Evolutionary conservation across 2,113 vertebrate species (phyloP), one percentile per base, ranked within the genome.

Genomic region (Lagopus muta): DNA sequence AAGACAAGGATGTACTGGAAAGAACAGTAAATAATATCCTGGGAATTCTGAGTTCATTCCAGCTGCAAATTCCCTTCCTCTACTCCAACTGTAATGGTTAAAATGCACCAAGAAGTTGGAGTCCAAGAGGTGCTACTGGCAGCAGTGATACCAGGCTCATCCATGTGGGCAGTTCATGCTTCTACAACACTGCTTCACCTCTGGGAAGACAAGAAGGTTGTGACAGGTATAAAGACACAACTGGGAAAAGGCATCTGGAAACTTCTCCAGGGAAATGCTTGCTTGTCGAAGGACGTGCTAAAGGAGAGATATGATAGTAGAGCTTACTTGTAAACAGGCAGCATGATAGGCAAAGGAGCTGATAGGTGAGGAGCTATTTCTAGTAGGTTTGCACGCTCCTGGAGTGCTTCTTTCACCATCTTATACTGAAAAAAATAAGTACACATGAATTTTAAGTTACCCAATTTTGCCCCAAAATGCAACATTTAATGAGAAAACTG

Each of bases 351-450:
- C 92, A 99, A 89, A 0, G 99, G 98, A 9, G 98, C 98, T 3
- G 99, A 99, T 6, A 99, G 98, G 95, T 99, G 99, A 30, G 99
- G 99, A 3, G 99, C 99, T 8, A 99, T 99, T 71, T 99, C 97
- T 71, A 99, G 98, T 24, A 99, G 98, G 92, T 99, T 98, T 27
- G 99, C 98, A 48, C 99, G 98, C 91, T 99, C 99, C 4, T 98
- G 98, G 24, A 99, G 98, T 1, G 99, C 98, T 94, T 99, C 99
- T 96, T 99, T 99, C 82, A 99, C 99, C 98, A 99, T 98, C 98
- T 97, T 98, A 97, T 99, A 99, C 99, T 99, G 97, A 93, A 87
- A 92, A 69, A 93, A 69, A 95, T 96, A 90, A 0, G 71, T 28
- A 91, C 10, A 19, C 0, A 36, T 38, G 42, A 92, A 34, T 19